phyloP scores from a whole-genome alignment of 2,797 vertebrate species.

The Gallinago stenura region DNA sequence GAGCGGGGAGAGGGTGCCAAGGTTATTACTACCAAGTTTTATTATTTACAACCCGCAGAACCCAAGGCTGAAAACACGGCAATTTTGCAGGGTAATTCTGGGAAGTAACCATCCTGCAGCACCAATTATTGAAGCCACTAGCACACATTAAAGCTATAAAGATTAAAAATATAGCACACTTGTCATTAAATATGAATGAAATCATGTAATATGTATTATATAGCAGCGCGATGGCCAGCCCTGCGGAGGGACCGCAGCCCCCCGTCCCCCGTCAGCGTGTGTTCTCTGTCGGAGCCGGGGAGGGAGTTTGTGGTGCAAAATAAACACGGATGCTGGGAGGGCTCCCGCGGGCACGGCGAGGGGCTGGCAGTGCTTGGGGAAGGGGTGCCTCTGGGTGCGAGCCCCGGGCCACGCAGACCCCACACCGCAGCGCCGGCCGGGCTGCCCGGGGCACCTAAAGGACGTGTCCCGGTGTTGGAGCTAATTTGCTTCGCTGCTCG shows the following conservation, averaged over 20 bases:
- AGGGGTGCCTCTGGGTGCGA: background rate
- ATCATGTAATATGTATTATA: slow-evolving; percentile 81
- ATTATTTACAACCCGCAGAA: slow-evolving; percentile 78
- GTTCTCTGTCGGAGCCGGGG: slow-evolving; percentile 73
- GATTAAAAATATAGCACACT: slow-evolving; percentile 83
- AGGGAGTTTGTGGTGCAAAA: slow-evolving; percentile 80
- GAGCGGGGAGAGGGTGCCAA: slow-evolving; percentile 71
- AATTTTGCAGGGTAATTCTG: slow-evolving; percentile 79
- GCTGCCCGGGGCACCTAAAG: background rate
- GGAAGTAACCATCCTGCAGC: slow-evolving; percentile 77
- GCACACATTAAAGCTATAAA: slow-evolving; percentile 82
- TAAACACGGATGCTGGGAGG: slow-evolving; percentile 81
- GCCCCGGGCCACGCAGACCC: background rate
- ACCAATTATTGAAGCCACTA: slow-evolving; percentile 84
- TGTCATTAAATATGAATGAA: slow-evolving; percentile 82
- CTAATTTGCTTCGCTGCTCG: background rate
- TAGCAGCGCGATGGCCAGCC: slow-evolving; percentile 62
- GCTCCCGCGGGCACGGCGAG: slow-evolving; percentile 22
- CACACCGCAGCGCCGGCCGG: background rate
- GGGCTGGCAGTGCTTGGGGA: slow-evolving; percentile 15
- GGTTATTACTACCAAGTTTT: slow-evolving; percentile 68
- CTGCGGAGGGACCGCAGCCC: slow-evolving; percentile 59
- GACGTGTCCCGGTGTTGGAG: background rate
- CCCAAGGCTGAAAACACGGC: slow-evolving; percentile 78
- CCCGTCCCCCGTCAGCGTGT: slow-evolving; percentile 62